Evolutionary conservation across 2,797 vertebrate genomes (phyloP), one percentile per base, ranked within the genome.

Genomic region (Pseudomugil tenellus): DNA sequence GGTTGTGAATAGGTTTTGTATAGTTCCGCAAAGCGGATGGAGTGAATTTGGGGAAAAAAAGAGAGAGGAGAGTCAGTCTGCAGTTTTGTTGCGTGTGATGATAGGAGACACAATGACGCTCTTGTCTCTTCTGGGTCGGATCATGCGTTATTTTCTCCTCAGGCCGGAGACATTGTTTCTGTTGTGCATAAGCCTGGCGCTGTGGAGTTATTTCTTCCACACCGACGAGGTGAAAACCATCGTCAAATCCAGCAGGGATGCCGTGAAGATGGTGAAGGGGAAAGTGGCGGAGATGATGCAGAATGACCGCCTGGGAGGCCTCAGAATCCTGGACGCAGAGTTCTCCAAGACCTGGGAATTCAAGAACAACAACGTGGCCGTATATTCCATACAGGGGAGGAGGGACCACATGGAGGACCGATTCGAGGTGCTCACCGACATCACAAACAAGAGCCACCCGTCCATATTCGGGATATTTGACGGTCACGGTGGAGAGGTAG

Each of bases 51-150:
- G 80, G 79, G 63, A 57, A 83, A 63, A n/a, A 67, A 55, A 79
- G 35, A 58, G 55, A 53, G 25, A 75, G 41, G 63, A 73, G 80
- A 79, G 83, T 79, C 56, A 59, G 87, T 81, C 67, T 70, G 87
- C 89, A 83, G 90, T 53, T 84, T 69, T 74, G 84, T 77, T 77
- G 79, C 83, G 90, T 91, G 91, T 92, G 90, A 94, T 93, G 92
- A 89, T 97, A 97, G 97, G 97, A 96, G 97, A 98, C 95, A 97
- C 97, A 92, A 98, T 98, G 97, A 98, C 97, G 95, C 95, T 98
- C 95, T 95, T 99, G 94, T 99, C 97, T 96, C 95, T 99, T 84
- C 94, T 98, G 94, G 97, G 97, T 95, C 96, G 97, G 95, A 99
- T 99, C 96, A 99, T 99, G 97, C 97, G 97, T 88, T 98, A 98